Evolutionary conservation across 2,888 invertebrate genomes (phyloP), one percentile per base, ranked within the genome.

Genomic region (Linnaemya tessellans): DNA sequence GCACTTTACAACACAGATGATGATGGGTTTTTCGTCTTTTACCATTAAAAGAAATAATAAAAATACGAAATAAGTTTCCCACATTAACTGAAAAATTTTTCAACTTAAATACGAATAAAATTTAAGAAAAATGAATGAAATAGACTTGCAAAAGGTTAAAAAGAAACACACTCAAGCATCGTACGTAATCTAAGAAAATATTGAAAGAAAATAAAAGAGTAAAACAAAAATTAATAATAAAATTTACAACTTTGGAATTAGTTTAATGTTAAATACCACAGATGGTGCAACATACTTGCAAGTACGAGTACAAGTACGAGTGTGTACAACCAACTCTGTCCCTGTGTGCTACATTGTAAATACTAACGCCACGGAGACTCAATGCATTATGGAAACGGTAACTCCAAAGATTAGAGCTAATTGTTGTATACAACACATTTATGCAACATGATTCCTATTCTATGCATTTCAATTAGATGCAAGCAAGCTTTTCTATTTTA

Each of bases 11-110:
- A 65, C 65, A 49, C 73, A 65, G 71, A 46, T 73, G 20, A 20
- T 58, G 49, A 58, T 49, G 58, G 35, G 54, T 15, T 71, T 71
- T 56, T 35, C n/a, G 49, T 38, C 11, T 65, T 73, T 73, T 73
- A 58, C 25, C 46, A 30, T 79, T 70, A 43, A 22, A 18, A 20
- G 25, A 56, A 38, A 74, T 70, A 78, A 73, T 49, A 64, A 62
- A 78, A 64, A 22, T 18, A 58, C 58, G 49, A 58, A 49, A 30
- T 46, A 54, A 71, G 58, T 74, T 81, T 85, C 84, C 70, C 84
- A 85, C 84, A 85, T 81, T 79, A 85, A 30, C 68, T 68, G 4
- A 35, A 73, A 38, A 65, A 56, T 49, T 25, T 4, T 22, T n/a
- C 10, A 38, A 11, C n/a, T 58, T 30, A 51, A 60, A 58, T 25